Conservation (phyloP, 2,113 vertebrate genomes). For the Rissa tridactyla region DNA sequence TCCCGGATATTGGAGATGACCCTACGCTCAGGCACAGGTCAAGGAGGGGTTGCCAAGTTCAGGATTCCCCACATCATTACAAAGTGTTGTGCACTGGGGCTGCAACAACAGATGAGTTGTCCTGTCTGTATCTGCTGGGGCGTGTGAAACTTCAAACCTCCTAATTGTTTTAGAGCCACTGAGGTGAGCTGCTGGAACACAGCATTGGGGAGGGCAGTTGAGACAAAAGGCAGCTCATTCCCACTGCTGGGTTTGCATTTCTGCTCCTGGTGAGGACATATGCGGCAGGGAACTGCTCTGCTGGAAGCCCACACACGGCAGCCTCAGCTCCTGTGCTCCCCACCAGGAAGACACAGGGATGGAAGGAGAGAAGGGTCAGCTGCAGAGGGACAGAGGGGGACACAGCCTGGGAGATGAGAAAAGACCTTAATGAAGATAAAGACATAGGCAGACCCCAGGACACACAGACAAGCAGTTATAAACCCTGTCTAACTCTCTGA, state of each 20-base stretch:
- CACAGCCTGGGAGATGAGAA: not conserved
- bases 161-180: slow-evolving; percentile 67
- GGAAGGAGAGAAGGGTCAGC: not conserved
- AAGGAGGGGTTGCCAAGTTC: slow-evolving; percentile 46
- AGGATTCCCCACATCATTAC: slow-evolving; percentile 32
- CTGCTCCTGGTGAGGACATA: not conserved
- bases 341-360: not conserved
- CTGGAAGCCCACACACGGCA: not conserved
- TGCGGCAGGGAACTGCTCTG: not conserved
- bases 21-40: slow-evolving; percentile 31
- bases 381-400: not conserved
- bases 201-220: accelerated
- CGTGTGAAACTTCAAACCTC: slow-evolving; percentile 56
- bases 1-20: slow-evolving; percentile 73
- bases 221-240: not conserved
- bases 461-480: not conserved
- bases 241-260: not conserved
- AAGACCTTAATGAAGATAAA: not conserved
- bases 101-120: slow-evolving; percentile 52
- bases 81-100: not conserved
- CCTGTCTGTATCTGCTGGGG: slow-evolving; percentile 40
- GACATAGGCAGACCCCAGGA: not conserved
- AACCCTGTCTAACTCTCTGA: not conserved
- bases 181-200: slow-evolving; percentile 20
- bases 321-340: not conserved